Evolutionary conservation across 2,888 invertebrate genomes (phyloP).

Genomic region (Synanthedon tipuliformis): DNA sequence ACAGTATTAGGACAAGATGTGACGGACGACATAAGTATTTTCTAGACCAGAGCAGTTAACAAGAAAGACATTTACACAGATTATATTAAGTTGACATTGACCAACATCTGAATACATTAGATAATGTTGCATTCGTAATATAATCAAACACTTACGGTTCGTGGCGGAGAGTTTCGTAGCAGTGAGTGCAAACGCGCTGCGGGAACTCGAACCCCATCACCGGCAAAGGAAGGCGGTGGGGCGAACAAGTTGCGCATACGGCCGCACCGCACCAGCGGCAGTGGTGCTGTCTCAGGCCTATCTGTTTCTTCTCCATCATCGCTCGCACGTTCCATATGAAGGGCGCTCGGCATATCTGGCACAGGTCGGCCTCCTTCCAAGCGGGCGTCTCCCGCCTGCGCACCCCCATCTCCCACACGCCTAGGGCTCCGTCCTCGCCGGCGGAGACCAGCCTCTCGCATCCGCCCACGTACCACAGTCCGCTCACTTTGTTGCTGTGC

Average conservation of each 20-base stretch:
- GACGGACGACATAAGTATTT: too few species aligned
- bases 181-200: constrained; percentile 94
- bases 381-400: constrained; percentile 92
- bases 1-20: too few species aligned
- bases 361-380: constrained; percentile 95
- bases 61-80: too few species aligned
- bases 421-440: constrained; percentile 91
- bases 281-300: constrained; percentile 92
- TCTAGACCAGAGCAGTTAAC: too few species aligned
- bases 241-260: constrained; percentile 92
- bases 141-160: constrained; percentile 79
- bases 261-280: constrained; percentile 96
- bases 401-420: constrained; percentile 95
- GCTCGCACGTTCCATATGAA: constrained; percentile 99
- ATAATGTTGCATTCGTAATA: background rate
- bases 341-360: constrained; percentile 93
- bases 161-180: constrained; percentile 84
- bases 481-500: constrained; percentile 93
- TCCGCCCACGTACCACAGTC: constrained; percentile 84
- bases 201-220: constrained; percentile 98
- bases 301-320: constrained; percentile 97
- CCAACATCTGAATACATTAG: background rate
- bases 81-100: background rate
- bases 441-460: constrained; percentile 88
- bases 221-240: constrained; percentile 89